phyloP scores from a whole-genome alignment of 2,113 vertebrate genomes.

The Macaca mulatta region DNA sequence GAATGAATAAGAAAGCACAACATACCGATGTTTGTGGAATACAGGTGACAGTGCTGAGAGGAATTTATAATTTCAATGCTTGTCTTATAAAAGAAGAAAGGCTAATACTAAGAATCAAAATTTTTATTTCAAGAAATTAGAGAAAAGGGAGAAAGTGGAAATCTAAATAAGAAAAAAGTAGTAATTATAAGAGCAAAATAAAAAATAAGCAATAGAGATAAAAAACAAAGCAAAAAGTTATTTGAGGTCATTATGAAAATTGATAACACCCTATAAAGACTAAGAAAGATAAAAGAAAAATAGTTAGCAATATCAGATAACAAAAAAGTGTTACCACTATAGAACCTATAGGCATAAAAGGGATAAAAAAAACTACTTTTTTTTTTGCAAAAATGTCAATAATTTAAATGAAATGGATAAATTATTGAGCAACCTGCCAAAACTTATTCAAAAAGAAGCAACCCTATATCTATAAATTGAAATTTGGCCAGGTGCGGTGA shows the following conservation, averaged over 20 bases:
- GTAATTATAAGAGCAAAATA: not conserved
- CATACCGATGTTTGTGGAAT: not conserved
- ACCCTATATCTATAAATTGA: not conserved
- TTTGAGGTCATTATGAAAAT: slow-evolving; percentile 13
- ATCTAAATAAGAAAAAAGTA: not conserved
- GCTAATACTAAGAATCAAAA: not conserved
- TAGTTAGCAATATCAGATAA: not conserved
- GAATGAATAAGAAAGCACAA: not conserved
- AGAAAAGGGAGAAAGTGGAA: not conserved
- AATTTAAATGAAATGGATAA: not conserved
- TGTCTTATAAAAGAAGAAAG: not conserved
- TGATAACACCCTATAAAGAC: not conserved
- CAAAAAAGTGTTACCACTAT: not conserved
- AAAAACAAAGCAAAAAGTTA: not conserved
- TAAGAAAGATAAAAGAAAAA: not conserved
- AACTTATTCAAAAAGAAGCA: not conserved
- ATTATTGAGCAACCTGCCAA: not conserved
- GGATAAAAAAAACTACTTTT: not conserved
- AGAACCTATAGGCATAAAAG: not conserved
- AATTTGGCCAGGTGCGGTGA: not conserved
- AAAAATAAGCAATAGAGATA: not conserved
- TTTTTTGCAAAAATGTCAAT: not conserved
- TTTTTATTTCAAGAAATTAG: not conserved
- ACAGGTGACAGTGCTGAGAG: not conserved
- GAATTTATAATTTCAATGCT: not conserved